A percentile compares a stretch with the other conserved stretches of the same genome.
These are phyloP conservation scores for Pavo muticus DNA, from an alignment of 2,113 vertebrate species.

Conservation along the genomic window DNA sequence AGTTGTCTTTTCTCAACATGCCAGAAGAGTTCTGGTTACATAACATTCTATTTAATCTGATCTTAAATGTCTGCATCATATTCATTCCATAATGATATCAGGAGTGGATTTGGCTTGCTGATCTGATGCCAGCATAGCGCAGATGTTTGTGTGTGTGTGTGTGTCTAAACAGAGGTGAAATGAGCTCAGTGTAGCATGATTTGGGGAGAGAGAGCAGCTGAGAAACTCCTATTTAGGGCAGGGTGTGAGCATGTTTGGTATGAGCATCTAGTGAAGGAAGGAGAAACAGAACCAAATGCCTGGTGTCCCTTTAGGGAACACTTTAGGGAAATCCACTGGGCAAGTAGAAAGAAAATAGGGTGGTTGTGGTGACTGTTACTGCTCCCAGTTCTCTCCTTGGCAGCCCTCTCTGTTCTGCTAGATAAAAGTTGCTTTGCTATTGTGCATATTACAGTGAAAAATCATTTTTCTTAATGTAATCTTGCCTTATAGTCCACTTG, in stretches of 20 bases:
- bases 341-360: not conserved
- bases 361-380: not conserved
- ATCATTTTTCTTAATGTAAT: not conserved
- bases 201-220: rapidly evolving
- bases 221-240: not conserved
- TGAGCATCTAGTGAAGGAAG: not conserved
- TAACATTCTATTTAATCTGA: rapidly evolving
- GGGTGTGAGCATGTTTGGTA: rapidly evolving
- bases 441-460: not conserved
- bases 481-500: not conserved
- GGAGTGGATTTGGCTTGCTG: not conserved
- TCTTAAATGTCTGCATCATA: not conserved
- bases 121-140: not conserved
- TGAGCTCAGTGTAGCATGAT: not conserved
- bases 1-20: not conserved
- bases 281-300: not conserved
- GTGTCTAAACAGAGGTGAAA: not conserved
- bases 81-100: not conserved
- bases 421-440: not conserved
- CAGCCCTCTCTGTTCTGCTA: not conserved
- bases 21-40: not conserved
- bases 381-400: not conserved
- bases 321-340: not conserved
- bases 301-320: not conserved
- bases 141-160: not conserved